Evolutionary conservation across 2,113 vertebrate species (phyloP).

Genomic region (Hemibagrus wyckioides): DNA sequence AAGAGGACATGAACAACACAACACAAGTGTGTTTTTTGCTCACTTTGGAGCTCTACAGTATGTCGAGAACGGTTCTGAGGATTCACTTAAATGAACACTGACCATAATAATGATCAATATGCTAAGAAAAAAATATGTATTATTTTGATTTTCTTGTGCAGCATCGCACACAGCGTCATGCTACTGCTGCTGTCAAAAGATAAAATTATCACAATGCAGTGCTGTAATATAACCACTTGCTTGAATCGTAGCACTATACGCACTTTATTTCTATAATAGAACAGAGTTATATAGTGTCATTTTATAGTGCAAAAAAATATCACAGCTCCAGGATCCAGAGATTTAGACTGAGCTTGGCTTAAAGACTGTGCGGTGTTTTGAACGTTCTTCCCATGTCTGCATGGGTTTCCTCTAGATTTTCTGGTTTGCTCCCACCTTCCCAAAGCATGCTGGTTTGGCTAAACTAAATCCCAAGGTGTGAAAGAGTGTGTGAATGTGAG

Average conservation of each 20-base stretch:
- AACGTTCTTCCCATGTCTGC: background rate
- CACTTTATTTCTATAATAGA: background rate
- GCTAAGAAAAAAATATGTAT: background rate
- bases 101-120: background rate
- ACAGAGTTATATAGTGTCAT: background rate
- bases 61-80: background rate
- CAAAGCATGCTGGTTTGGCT: background rate
- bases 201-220: background rate
- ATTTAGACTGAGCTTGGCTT: background rate
- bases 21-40: background rate
- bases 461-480: background rate
- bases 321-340: background rate
- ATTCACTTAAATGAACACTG: background rate
- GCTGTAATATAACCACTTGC: background rate
- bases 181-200: background rate
- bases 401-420: background rate
- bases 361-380: background rate
- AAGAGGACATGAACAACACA: constrained; percentile 1
- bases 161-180: no score
- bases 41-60: background rate
- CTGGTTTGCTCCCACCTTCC: background rate
- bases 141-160: background rate
- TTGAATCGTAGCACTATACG: background rate
- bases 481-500: no score
- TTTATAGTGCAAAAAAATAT: background rate